phyloP scores from a whole-genome alignment of 23 tunicate genomes.

The Clavelina lepadiformis region DNA sequence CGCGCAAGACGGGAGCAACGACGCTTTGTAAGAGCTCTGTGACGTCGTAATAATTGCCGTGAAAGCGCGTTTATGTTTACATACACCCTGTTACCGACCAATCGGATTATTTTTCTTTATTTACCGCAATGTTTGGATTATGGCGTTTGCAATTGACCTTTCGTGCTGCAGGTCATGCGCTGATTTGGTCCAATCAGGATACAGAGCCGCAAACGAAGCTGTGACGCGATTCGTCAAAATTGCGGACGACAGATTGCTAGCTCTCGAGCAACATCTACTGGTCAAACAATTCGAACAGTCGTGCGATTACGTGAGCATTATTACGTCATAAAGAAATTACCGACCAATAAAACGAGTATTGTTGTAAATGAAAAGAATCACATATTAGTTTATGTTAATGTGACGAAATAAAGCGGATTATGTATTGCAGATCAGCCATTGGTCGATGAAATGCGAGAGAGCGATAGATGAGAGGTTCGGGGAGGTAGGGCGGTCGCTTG shows the following conservation, averaged over 20 bases:
- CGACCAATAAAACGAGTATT: too few relatives aligned
- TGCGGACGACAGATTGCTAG: constrained; percentile 74
- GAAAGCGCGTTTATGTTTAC: too few relatives aligned
- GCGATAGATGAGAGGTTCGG: constrained; percentile 18
- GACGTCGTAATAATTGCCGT: neutral
- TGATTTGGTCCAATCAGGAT: constrained; percentile 51
- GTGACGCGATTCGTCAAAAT: constrained; percentile 48
- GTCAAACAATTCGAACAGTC: constrained; percentile 88
- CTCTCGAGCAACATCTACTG: constrained; percentile 77
- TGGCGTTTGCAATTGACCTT: neutral
- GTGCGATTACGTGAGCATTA: constrained; percentile 58
- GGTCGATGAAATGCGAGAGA: constrained; percentile 15
- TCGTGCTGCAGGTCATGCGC: constrained; percentile 26
- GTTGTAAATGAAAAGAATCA: too few relatives aligned
- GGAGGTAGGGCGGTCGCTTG: constrained; percentile 46
- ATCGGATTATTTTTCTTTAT: neutral
- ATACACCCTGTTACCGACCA: neutral
- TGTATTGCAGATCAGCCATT: constrained; percentile 5
- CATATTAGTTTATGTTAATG: neutral
- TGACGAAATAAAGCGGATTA: neutral
- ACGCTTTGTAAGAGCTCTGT: constrained; percentile 17
- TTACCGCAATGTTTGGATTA: neutral
- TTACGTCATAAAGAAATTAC: too few relatives aligned
- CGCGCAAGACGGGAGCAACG: constrained; percentile 3
- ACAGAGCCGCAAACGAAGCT: constrained; percentile 46